Base-by-base conservation (phyloP, 30 jellyfish, hydroid and myxozoan genomes). In the Chrysaora quinquecirrha region DNA sequence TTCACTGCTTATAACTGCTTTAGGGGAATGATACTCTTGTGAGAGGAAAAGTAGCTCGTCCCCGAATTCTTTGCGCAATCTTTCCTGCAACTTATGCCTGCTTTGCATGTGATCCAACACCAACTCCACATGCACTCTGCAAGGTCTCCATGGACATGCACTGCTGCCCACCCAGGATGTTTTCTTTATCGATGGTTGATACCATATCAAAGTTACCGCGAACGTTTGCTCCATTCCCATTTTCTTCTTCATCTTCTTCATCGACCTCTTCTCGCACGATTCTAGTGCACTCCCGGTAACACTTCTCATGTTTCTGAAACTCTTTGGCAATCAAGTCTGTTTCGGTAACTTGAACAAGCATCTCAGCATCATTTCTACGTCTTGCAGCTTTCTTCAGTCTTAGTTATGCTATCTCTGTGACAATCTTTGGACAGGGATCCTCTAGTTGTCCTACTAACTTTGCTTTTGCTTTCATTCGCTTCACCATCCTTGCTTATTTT, bases 101-200 rank as follows among this genome's bases (percentile, higher is more conserved):
- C 38, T 11, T 34, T 78, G 90, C 67, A 25, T 58, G n/a, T n/a
- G 52, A 31, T 77, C 69, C 88, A 63, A 48, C 12, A 56, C 27
- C 50, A 48, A 78, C 88, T 23, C 48, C 34, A 47, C 62, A 31
- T 35, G 10, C 76, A 30, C 19, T 60, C 88, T 64, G 43, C 20
- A 80, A 83, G 22, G 83, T 80, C 23, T 80, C 90, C 83, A 68
- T 66, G n/a, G 90, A 80, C 33, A 80, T 16, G 83, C 83, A 80
- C 38, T 64, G 90, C 62, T 80, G 66, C 23, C 83, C 76, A 18
- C 72, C 64, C 2, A 80, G 28, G n/a, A 80, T 50, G 56, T 80
- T 75, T 32, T 65, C 9, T 3, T 80, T 79, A 19, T 64, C 74
- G 7, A 80, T n/a, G 33, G 90, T 34, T 35, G 65, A 64, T 0